Evolutionary conservation across 1,140 invertebrate species (phyloP).

Genomic region (Ceratosolen fusciceps): DNA sequence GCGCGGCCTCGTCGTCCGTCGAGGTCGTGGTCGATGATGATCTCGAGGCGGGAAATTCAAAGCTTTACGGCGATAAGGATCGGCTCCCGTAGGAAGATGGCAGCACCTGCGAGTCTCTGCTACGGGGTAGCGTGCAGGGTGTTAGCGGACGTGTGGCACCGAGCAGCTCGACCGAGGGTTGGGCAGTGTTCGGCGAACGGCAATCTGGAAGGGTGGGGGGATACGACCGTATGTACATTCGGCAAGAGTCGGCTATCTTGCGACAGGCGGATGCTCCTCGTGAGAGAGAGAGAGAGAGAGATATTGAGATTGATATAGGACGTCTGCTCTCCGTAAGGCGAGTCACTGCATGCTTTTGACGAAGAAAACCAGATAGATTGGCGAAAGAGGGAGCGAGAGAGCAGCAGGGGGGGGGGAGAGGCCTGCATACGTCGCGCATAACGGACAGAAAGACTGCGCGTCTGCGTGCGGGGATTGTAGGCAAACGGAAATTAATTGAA

Average conservation of each 20-base stretch:
- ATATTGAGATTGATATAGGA: too few species aligned
- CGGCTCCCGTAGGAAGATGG: conserved; percentile 18
- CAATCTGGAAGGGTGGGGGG: conserved; percentile 22
- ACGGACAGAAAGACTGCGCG: not conserved
- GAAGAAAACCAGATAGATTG: too few species aligned
- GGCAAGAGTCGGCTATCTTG: conserved; percentile 57
- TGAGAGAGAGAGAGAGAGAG: not conserved
- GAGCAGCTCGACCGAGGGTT: too few species aligned
- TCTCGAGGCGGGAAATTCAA: not conserved
- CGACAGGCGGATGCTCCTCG: conserved; percentile 60
- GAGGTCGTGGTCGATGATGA: too few species aligned
- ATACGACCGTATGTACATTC: conserved; percentile 19
- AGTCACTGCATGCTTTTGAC: too few species aligned
- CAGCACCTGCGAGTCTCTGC: not conserved
- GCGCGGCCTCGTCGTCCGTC: too few species aligned
- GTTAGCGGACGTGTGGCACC: not conserved
- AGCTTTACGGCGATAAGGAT: not conserved
- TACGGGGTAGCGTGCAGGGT: not conserved
- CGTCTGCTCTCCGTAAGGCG: too few species aligned
- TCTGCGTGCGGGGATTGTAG: not conserved
- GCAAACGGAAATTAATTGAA: not conserved
- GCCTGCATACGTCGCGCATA: not conserved
- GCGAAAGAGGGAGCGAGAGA: too few species aligned
- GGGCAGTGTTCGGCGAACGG: too few species aligned
- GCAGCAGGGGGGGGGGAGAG: too few species aligned